These are phyloP conservation scores for Doris montereyensis DNA, from an alignment of 2,888 invertebrate genomes.

Conservation along the genomic window DNA sequence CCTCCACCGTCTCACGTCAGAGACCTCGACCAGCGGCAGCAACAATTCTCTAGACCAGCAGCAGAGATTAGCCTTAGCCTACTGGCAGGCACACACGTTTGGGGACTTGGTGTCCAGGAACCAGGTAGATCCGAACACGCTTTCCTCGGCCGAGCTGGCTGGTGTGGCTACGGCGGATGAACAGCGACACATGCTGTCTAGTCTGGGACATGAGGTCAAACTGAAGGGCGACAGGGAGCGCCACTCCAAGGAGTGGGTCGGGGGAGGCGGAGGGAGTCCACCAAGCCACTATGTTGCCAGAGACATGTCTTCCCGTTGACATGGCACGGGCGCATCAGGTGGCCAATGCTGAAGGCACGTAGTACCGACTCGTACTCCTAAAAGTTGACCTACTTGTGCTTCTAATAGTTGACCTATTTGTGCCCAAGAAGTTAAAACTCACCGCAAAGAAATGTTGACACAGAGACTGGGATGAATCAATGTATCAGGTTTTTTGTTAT, in stretches of 20 bases:
- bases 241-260: slow-evolving; percentile 20
- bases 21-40: slow-evolving; percentile 22
- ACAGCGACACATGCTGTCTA: slow-evolving; percentile 14
- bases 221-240: slow-evolving; percentile 16
- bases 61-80: slow-evolving; percentile 25
- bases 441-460: too few relatives aligned
- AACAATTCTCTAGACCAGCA: slow-evolving; percentile 28
- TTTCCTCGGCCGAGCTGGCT: slow-evolving; percentile 33
- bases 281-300: slow-evolving; percentile 38
- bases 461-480: too few relatives aligned
- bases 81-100: slow-evolving; percentile 28
- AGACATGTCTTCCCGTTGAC: slow-evolving; percentile 39
- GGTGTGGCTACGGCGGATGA: slow-evolving; percentile 37
- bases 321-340: slow-evolving; percentile 33
- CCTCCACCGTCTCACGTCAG: slow-evolving; percentile 28
- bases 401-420: background rate
- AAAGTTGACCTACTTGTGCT: background rate
- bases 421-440: background rate
- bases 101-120: slow-evolving; percentile 37
- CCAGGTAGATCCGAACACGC: slow-evolving; percentile 6
- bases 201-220: slow-evolving; percentile 11
- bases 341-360: slow-evolving; percentile 16
- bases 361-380: background rate
- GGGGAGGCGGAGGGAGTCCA: slow-evolving; percentile 19
- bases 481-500: too few relatives aligned